Conservation (phyloP, 2,113 vertebrate species). For the Chroicocephalus ridibundus region DNA sequence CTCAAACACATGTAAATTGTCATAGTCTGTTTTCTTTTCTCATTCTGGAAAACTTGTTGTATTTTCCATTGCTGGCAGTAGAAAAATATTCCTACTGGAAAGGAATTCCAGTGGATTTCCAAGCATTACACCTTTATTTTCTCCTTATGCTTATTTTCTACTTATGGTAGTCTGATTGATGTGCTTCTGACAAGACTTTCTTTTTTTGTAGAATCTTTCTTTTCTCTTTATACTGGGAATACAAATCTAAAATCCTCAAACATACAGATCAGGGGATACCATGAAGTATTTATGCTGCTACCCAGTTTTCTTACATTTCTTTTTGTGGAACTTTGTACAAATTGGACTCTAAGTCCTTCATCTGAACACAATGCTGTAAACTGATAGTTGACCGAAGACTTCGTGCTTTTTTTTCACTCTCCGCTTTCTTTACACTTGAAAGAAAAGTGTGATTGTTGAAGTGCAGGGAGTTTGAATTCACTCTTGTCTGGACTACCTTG, state of each 20-base stretch:
- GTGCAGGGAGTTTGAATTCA: background rate
- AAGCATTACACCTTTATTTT: background rate
- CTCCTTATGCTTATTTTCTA: background rate
- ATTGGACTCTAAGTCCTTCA: background rate
- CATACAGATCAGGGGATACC: background rate
- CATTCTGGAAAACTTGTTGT: background rate
- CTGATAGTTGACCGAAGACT: background rate
- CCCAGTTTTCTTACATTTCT: slow-evolving; percentile 13
- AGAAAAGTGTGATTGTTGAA: background rate
- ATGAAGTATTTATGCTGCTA: slow-evolving; percentile 44
- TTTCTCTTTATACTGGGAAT: background rate
- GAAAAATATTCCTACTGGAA: background rate
- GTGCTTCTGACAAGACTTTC: background rate
- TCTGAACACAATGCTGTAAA: background rate
- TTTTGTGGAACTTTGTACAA: background rate
- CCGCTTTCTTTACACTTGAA: background rate
- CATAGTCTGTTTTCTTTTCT: background rate
- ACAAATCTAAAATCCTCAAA: background rate
- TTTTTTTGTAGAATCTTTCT: background rate
- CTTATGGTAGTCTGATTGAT: background rate
- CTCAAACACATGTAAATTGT: background rate
- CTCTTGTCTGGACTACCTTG: background rate
- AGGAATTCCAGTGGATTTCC: background rate
- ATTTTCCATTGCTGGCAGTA: slow-evolving; percentile 34
- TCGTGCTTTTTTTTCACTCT: background rate